A percentile compares a stretch with the other conserved stretches of the same genome.
Evolutionary conservation across 1,140 invertebrate genomes (phyloP).

Genomic region (Eumaeus atala): DNA sequence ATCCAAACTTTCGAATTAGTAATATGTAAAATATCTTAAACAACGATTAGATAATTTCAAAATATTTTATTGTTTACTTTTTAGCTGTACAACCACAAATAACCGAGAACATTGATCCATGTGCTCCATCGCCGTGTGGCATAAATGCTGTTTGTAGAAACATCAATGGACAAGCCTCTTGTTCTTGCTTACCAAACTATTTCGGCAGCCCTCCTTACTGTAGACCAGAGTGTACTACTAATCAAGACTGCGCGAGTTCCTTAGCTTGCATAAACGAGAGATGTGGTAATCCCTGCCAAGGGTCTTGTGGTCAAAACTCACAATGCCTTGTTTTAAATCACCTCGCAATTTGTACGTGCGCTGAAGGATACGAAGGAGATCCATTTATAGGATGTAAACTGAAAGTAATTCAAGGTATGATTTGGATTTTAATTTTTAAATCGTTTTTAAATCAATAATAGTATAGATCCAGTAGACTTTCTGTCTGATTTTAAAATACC

Average conservation of each 20-base stretch:
- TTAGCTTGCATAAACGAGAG: constrained; percentile 78
- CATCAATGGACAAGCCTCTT: constrained; percentile 74
- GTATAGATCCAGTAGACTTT: too few species aligned
- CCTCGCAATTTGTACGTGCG: constrained; percentile 78
- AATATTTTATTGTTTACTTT: constrained; percentile 25
- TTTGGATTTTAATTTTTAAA: constrained; percentile 14
- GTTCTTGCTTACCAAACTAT: constrained; percentile 77
- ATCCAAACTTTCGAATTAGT: too few species aligned
- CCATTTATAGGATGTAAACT: constrained; percentile 76
- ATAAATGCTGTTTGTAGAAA: constrained; percentile 78
- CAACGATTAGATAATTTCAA: neutral
- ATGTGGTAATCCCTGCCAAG: constrained; percentile 79
- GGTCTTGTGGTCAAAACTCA: constrained; percentile 78
- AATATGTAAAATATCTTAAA: too few species aligned
- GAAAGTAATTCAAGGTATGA: constrained; percentile 69
- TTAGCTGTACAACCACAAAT: constrained; percentile 46
- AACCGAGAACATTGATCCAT: constrained; percentile 66
- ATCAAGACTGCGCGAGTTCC: constrained; percentile 78
- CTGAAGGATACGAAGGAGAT: constrained; percentile 78
- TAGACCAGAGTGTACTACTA: constrained; percentile 79
- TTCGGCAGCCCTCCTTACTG: constrained; percentile 80
- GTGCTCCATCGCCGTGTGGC: constrained; percentile 79
- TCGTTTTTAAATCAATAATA: neutral
- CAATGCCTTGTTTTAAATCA: constrained; percentile 79
- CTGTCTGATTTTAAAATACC: too few species aligned